Percentiles rank a stretch among this genome's conserved stretches.
phyloP scores from a whole-genome alignment of 2,888 invertebrate species.

The Dusona sp. region DNA sequence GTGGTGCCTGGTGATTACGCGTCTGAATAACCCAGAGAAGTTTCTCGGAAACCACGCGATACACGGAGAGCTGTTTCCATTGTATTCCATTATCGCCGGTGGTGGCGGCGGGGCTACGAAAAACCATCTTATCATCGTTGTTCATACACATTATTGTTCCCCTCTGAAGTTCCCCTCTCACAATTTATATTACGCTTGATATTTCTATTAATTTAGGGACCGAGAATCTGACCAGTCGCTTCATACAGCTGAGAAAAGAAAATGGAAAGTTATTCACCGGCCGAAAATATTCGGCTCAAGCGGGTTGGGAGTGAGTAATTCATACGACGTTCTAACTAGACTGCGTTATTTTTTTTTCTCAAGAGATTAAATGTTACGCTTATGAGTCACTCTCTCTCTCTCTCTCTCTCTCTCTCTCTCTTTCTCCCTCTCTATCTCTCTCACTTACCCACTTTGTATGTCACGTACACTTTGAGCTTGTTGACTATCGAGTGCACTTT shows the following conservation, averaged over 20 bases:
- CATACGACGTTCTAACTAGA: not conserved
- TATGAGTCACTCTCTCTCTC: constrained; percentile 28
- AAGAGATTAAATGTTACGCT: constrained; percentile 24
- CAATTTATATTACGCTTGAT: not conserved
- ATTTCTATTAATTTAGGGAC: constrained; percentile 74
- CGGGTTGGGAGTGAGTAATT: constrained; percentile 76
- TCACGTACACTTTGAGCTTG: constrained; percentile 16
- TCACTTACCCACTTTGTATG: constrained; percentile 13
- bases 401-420: constrained; percentile 28
- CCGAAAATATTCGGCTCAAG: constrained; percentile 80
- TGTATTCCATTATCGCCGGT: constrained; percentile 27
- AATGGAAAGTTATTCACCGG: constrained; percentile 80
- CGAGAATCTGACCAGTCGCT: constrained; percentile 79
- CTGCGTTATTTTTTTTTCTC: constrained; percentile 7
- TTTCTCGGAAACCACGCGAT: constrained; percentile 16
- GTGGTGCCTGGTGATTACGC: constrained; percentile 27
- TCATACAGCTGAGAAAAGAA: constrained; percentile 79
- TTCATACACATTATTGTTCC: not conserved
- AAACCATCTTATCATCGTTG: constrained; percentile 16
- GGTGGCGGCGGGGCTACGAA: constrained; percentile 2
- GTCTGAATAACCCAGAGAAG: constrained; percentile 18
- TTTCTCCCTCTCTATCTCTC: constrained; percentile 28
- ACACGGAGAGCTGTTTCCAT: not conserved
- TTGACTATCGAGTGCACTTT: constrained; percentile 20
- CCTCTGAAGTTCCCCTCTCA: not conserved